These are phyloP conservation scores for Glandiceps talaboti DNA, from an alignment of 53 echinoderm and acorn worm genomes.

Conservation along the genomic window DNA sequence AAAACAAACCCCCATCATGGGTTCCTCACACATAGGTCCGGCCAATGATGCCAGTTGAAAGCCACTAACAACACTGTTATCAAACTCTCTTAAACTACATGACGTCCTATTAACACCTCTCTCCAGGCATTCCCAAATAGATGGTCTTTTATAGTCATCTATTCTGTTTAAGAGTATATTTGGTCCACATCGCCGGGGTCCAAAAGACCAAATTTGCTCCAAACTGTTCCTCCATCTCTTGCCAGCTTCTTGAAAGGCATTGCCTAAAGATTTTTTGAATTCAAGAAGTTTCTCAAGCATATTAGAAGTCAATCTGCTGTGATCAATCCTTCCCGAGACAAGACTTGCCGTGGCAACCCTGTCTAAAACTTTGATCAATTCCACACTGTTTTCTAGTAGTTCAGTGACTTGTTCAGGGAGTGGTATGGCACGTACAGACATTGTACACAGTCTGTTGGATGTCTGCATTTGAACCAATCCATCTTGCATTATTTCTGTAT, in stretches of 20 bases:
- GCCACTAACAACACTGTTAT: conserved; percentile 81
- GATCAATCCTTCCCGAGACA: conserved; percentile 33
- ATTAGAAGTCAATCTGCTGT: conserved; percentile 25
- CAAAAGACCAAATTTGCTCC: conserved; percentile 85
- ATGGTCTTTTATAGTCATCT: conserved; percentile 49
- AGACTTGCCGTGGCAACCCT: conserved; percentile 24
- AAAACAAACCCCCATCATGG: conserved; percentile 96
- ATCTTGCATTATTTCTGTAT: conserved; percentile 48
- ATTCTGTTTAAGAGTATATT: conserved; percentile 78
- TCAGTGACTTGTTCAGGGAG: conserved; percentile 64
- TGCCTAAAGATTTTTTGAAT: conserved; percentile 39
- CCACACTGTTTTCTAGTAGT: conserved; percentile 59
- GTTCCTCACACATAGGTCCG: conserved; percentile 91
- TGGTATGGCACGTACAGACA: conserved; percentile 57
- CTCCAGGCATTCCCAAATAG: conserved; percentile 67
- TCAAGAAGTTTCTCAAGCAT: conserved; percentile 34
- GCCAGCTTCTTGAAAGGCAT: conserved; percentile 57
- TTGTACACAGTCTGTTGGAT: conserved; percentile 51
- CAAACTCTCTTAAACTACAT: conserved; percentile 38
- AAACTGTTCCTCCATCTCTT: conserved; percentile 68
- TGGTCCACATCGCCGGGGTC: conserved; percentile 78
- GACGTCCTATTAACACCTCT: neutral
- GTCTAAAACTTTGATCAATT: conserved; percentile 65
- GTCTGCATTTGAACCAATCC: conserved; percentile 63
- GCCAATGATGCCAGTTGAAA: conserved; percentile 94